These are phyloP conservation scores for Leptinotarsa lineolata DNA, from an alignment of 1,140 invertebrate genomes.

Conservation along the genomic window DNA sequence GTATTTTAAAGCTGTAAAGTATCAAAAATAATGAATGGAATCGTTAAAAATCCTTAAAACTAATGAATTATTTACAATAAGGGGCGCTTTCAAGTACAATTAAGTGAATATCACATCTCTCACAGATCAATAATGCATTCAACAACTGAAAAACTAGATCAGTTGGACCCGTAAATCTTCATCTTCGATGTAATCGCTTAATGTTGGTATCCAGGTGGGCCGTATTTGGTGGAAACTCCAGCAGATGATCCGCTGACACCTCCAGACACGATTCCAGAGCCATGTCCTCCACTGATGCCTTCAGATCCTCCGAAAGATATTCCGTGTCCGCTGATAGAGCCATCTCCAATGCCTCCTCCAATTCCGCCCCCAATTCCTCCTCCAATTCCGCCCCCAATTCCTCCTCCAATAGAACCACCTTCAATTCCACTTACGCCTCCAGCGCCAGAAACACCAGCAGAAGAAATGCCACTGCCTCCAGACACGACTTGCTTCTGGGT, in stretches of 20 bases:
- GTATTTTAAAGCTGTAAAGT: conserved; percentile 12
- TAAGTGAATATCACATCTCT: conserved; percentile 25
- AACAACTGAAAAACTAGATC: conserved; percentile 15
- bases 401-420: background rate
- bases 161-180: conserved; percentile 12
- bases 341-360: conserved; percentile 7
- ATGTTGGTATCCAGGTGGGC: conserved; percentile 39
- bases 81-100: background rate
- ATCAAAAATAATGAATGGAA: conserved; percentile 7
- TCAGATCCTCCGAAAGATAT: background rate
- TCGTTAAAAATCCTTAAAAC: conserved; percentile 11
- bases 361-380: conserved; percentile 33
- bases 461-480: conserved; percentile 44
- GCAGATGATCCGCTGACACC: conserved; percentile 27
- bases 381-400: conserved; percentile 34
- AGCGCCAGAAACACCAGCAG: conserved; percentile 44
- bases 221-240: conserved; percentile 32
- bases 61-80: conserved; percentile 24
- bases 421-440: conserved; percentile 29
- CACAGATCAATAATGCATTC: conserved; percentile 24
- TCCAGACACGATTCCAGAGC: conserved; percentile 13
- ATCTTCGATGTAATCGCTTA: conserved; percentile 19
- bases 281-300: conserved; percentile 6
- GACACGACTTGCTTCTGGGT: conserved; percentile 69
- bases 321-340: conserved; percentile 11